phyloP scores from a whole-genome alignment of 1,140 invertebrate genomes.

The Drosophila cardini region DNA sequence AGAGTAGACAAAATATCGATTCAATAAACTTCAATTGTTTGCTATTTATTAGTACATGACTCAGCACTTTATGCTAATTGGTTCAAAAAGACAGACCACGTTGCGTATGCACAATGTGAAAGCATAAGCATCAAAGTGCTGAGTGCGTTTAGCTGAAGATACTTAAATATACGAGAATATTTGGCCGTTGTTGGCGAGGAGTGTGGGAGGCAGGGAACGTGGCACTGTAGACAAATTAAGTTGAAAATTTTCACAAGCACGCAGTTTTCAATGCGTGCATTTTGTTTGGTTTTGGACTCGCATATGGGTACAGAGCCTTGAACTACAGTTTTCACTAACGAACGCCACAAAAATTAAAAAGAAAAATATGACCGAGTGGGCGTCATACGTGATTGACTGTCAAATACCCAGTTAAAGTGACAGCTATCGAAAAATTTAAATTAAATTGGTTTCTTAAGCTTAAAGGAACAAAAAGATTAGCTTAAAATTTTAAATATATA shows the following conservation, averaged over 20 bases:
- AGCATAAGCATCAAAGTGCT: not conserved
- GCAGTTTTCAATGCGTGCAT: constrained; percentile 41
- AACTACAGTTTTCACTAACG: constrained; percentile 40
- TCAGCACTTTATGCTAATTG: constrained; percentile 16
- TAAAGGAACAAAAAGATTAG: too few relatives aligned
- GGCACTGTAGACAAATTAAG: not conserved
- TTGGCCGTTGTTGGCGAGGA: not conserved
- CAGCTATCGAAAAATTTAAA: too few relatives aligned
- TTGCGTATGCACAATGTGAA: constrained; percentile 22
- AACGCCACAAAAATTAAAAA: constrained; percentile 21
- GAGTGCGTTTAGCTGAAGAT: constrained; percentile 14
- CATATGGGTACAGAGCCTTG: constrained; percentile 35
- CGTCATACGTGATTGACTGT: not conserved
- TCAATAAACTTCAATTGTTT: not conserved
- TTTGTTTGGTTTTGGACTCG: constrained; percentile 15
- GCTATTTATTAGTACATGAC: constrained; percentile 14
- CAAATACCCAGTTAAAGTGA: not conserved
- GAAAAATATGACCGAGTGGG: not conserved
- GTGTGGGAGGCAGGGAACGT: not conserved
- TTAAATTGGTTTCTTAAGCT: too few relatives aligned
- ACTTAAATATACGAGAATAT: constrained; percentile 1
- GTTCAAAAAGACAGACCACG: not conserved
- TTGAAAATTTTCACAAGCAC: constrained; percentile 28
- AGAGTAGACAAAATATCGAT: not conserved
- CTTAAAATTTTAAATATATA: too few relatives aligned